These are phyloP conservation scores for Lypha dubia DNA, from an alignment of 2,888 invertebrate genomes.

Conservation along the genomic window DNA sequence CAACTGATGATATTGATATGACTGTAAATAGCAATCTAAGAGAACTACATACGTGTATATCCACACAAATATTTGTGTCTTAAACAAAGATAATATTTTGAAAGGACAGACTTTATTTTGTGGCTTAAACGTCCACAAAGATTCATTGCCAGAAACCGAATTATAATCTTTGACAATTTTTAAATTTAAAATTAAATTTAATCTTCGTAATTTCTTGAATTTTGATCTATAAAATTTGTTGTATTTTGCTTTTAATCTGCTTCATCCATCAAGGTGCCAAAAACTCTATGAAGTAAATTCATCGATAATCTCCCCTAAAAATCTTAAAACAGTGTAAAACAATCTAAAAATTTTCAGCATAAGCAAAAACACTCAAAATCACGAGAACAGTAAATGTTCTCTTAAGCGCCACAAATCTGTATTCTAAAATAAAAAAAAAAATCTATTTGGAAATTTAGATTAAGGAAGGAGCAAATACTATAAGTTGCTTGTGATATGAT, in stretches of 20 bases:
- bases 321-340: neutral
- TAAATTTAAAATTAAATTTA: too few relatives aligned
- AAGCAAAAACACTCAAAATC: slow-evolving; percentile 4
- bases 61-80: too few relatives aligned
- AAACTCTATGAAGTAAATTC: slow-evolving; percentile 10
- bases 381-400: neutral
- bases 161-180: too few relatives aligned
- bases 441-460: neutral
- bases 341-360: slow-evolving; percentile 15
- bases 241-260: neutral
- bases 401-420: slow-evolving; percentile 37
- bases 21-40: neutral
- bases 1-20: neutral
- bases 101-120: too few relatives aligned
- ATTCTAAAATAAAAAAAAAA: neutral
- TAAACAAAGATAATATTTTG: too few relatives aligned
- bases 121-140: too few relatives aligned
- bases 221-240: neutral
- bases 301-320: neutral
- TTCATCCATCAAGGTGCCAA: slow-evolving; percentile 17
- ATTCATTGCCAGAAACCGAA: too few relatives aligned
- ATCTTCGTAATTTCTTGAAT: too few relatives aligned
- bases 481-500: too few relatives aligned
- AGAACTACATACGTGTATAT: neutral
- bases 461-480: neutral